Conservation (phyloP, 2,888 invertebrate species). For the Laspeyria flexula region DNA sequence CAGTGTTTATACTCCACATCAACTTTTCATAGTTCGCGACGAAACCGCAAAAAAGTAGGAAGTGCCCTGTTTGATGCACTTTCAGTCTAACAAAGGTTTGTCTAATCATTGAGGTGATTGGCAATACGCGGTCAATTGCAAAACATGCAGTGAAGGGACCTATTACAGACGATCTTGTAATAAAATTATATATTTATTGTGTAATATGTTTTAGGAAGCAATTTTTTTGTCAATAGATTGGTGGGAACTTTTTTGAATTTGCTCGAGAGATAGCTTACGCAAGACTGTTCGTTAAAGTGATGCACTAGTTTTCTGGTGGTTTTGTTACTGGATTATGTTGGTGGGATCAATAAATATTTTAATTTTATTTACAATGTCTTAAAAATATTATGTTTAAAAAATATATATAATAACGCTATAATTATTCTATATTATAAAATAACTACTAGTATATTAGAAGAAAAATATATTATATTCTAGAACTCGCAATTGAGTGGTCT, state of each 20-base stretch:
- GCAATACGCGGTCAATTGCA: slow-evolving; percentile 29
- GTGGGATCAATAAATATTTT: no score
- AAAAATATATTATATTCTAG: no score
- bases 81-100: not conserved
- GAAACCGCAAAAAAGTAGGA: not conserved
- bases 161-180: slow-evolving; percentile 5
- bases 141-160: slow-evolving; percentile 38
- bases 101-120: slow-evolving; percentile 15
- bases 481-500: no score
- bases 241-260: not conserved
- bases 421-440: no score
- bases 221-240: not conserved
- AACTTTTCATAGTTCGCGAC: no score
- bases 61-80: not conserved
- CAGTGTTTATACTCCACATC: no score
- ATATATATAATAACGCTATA: no score
- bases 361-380: no score
- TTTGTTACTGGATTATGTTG: no score
- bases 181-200: not conserved
- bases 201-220: slow-evolving; percentile 2
- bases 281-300: not conserved
- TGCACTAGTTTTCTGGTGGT: no score
- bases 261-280: not conserved
- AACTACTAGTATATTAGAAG: no score
- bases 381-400: no score